phyloP scores from a whole-genome alignment of 2,113 vertebrate genomes.

The Apistogramma diplotaenia region DNA sequence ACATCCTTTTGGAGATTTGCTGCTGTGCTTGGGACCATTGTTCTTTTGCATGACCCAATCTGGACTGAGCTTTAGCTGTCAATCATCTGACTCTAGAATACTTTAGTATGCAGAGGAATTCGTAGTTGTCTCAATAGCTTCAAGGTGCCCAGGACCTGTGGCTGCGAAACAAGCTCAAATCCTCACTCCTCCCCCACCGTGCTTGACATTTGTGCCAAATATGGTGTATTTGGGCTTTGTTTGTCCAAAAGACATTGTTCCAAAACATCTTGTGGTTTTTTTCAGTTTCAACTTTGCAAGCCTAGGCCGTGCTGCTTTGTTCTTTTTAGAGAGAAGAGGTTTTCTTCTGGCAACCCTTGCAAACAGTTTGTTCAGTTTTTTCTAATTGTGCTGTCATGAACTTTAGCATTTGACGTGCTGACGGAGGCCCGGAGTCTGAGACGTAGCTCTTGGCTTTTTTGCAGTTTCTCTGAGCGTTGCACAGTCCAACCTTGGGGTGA shows the following conservation, averaged over 20 bases:
- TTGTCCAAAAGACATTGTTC: not conserved
- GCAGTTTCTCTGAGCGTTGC: not conserved
- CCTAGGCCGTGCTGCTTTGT: not conserved
- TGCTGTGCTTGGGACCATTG: not conserved
- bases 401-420: not conserved
- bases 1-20: not conserved
- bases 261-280: not conserved
- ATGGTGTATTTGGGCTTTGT: not conserved
- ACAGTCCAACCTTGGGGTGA: not conserved
- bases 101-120: not conserved
- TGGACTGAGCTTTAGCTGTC: too few species aligned
- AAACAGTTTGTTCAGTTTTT: not conserved
- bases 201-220: not conserved
- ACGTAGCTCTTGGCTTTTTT: not conserved
- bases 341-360: not conserved
- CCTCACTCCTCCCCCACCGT: fast-evolving
- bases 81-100: not conserved
- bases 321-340: not conserved
- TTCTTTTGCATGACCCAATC: not conserved
- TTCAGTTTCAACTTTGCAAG: not conserved
- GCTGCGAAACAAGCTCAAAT: not conserved
- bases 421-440: not conserved
- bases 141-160: not conserved
- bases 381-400: not conserved
- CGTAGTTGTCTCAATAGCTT: not conserved